Base-by-base conservation (phyloP, 2,797 vertebrate species). In the Gallinago solitaria region DNA sequence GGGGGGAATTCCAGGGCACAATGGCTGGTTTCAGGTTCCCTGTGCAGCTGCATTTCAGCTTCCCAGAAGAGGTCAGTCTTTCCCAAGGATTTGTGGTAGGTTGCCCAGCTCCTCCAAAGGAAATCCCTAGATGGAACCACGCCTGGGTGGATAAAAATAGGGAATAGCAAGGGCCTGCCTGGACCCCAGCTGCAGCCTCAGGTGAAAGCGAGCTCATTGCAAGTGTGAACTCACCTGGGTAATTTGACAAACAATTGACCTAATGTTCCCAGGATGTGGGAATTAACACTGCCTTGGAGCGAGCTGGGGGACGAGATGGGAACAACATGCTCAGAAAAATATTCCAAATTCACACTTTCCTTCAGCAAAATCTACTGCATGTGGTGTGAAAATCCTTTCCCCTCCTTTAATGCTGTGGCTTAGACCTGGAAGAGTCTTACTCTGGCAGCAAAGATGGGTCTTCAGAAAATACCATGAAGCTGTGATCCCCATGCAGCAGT, bases 11-110 rank as follows among this genome's bases (percentile, higher is more conserved):
- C 60, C 71, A 70, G 59, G 64, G 32, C 32, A 74, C 60, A 70
- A 54, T 12, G 50, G 24, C 9, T 19, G 5, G 47, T 75, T 64
- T 77, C 69, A 67, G 21, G 25, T 74, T 83, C 69, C 47, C 60
- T 17, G 30, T 54, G 53, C 6, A 2, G 70, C 84, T 75, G 54
- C 4, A 3, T 57, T 50, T 56, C 7, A 0, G 41, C 47, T 93
- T 94, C 77, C 92, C 93, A 93, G 92, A 85, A 95, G 95, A 90
- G 93, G 93, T 95, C 95, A 95, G 82, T 53, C 70, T 95, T 91
- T 91, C 89, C 75, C 86, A 90, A 93, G 61, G 83, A 83, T 93
- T 95, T 67, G 80, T 21, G 25, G 16, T 33, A 33, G 21, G 18
- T 48, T 30, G 9, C 33, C 47, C 51, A 57, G 12, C 33, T 33